phyloP scores from a whole-genome alignment of 2,113 vertebrate species.

The Petrocephalus zakoni region DNA sequence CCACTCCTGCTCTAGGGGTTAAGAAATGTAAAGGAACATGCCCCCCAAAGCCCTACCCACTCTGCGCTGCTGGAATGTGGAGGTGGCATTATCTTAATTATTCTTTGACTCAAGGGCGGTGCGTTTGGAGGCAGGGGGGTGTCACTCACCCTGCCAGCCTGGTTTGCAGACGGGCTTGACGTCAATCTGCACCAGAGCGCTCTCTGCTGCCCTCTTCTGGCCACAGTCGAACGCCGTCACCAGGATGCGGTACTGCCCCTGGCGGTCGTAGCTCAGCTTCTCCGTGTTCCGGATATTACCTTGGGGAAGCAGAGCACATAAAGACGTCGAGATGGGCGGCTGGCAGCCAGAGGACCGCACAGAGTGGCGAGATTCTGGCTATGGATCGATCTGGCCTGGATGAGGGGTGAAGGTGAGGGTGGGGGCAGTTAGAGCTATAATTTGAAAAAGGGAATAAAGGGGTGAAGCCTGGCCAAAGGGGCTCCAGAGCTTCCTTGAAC shows the following conservation, averaged over 20 bases:
- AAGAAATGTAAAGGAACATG: not conserved
- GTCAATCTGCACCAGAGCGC: conserved; percentile 76
- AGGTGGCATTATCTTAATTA: not conserved
- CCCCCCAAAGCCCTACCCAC: not conserved
- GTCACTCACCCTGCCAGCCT: conserved; percentile 86
- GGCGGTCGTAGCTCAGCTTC: conserved; percentile 82
- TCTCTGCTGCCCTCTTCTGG: conserved; percentile 79
- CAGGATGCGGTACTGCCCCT: conserved; percentile 82
- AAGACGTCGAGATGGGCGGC: not conserved
- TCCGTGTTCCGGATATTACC: conserved; percentile 95
- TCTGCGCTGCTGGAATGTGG: not conserved
- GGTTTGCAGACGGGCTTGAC: conserved; percentile 94
- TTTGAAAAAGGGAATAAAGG: not conserved
- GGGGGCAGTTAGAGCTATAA: not conserved
- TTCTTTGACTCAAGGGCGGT: not conserved
- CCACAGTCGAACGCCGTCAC: conserved; percentile 93
- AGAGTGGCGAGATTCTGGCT: not conserved
- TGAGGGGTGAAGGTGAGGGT: not conserved
- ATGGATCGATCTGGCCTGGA: not conserved
- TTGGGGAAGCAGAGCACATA: conserved; percentile 34
- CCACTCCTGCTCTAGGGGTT: too few relatives aligned
- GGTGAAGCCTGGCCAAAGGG: not conserved
- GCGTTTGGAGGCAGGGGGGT: not conserved
- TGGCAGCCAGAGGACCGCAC: not conserved
- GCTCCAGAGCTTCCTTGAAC: not conserved